Percentiles rank a stretch among this genome's conserved stretches.
Evolutionary conservation across 92 coral and sea anemone species (phyloP).

Genomic region (Muricea muricata): DNA sequence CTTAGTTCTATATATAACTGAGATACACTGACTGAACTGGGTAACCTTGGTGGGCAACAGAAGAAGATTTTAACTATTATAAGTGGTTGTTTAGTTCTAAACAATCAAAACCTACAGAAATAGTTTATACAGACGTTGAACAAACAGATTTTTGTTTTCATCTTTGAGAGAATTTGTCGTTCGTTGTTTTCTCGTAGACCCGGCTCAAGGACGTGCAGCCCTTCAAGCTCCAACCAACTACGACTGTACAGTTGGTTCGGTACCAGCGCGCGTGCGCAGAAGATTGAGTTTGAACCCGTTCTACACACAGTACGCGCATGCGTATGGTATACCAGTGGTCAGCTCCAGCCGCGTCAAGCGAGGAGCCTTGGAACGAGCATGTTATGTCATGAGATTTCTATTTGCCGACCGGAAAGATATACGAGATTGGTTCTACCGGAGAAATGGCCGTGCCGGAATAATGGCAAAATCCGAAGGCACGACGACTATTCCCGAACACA

Average conservation of each 20-base stretch:
- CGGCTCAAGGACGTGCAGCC: background rate
- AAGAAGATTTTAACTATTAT: too few relatives aligned
- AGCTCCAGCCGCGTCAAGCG: slow-evolving; percentile 34
- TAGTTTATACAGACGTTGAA: too few relatives aligned
- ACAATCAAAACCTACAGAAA: too few relatives aligned
- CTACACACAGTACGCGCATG: slow-evolving; percentile 52
- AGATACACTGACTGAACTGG: too few relatives aligned
- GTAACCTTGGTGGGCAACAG: too few relatives aligned
- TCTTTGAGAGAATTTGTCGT: background rate
- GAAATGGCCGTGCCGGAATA: slow-evolving; percentile 95
- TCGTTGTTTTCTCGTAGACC: background rate
- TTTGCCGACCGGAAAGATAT: slow-evolving; percentile 94
- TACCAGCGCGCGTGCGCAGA: slow-evolving; percentile 41
- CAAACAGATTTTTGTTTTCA: too few relatives aligned
- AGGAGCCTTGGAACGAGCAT: slow-evolving; percentile 84
- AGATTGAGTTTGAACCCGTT: slow-evolving; percentile 41
- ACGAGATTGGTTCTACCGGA: slow-evolving; percentile 78
- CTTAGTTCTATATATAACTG: too few relatives aligned
- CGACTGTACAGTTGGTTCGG: slow-evolving; percentile 20
- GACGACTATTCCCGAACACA: slow-evolving; percentile 92
- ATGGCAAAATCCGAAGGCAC: slow-evolving; percentile 80
- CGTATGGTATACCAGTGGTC: slow-evolving; percentile 56
- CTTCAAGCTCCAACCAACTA: slow-evolving; percentile 16
- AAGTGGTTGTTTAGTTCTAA: too few relatives aligned
- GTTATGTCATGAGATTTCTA: slow-evolving; percentile 87